Base-by-base conservation (phyloP, 2,888 invertebrate genomes). In the Embidobia sp. region DNA sequence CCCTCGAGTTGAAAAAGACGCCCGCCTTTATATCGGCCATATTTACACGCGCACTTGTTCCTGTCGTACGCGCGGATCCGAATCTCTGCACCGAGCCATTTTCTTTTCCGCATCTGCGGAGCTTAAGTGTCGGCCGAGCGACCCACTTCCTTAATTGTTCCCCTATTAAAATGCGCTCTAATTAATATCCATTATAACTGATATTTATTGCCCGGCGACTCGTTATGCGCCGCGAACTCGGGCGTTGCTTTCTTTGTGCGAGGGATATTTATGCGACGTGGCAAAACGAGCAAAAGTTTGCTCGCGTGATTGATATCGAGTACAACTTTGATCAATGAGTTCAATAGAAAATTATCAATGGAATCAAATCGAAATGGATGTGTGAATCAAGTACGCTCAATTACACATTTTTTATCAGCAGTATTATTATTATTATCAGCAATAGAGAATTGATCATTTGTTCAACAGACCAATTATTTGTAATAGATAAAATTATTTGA, bases 131-230 rank as follows among this genome's bases (percentile, higher is more conserved):
- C 31, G 42, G 57, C 64, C 74, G 42, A 59, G 33, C 84, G 85
- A 84, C 85, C 86, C 80, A 86, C 83, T 87, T 87, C 82, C 86
- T 83, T 86, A 85, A 86, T 86, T 86, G 85, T 85, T 80, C 85
- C 82, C 79, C 83, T 82, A 85, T 85, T 84, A 85, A 86, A 87
- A 84, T 85, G 81, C 84, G 81, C 83, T 84, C 80, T 85, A 85
- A 86, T 86, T 85, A 86, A 85, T 86, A 86, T 83, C 82, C 81
- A 82, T 85, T 84, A 79, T 80, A 76, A 67, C 70, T 80, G 74
- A 82, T 84, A 85, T 86, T 85, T 85, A 85, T 86, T 80, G 79
- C 81, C 61, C 44, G 59, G 61, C 40, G 40, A 70, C 78, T 78
- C 77, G 77, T 78, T 76, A 59, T 73, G 76, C 69, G 46, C 33